phyloP scores from a whole-genome alignment of 2,888 invertebrate genomes.

The Unio delphinus region DNA sequence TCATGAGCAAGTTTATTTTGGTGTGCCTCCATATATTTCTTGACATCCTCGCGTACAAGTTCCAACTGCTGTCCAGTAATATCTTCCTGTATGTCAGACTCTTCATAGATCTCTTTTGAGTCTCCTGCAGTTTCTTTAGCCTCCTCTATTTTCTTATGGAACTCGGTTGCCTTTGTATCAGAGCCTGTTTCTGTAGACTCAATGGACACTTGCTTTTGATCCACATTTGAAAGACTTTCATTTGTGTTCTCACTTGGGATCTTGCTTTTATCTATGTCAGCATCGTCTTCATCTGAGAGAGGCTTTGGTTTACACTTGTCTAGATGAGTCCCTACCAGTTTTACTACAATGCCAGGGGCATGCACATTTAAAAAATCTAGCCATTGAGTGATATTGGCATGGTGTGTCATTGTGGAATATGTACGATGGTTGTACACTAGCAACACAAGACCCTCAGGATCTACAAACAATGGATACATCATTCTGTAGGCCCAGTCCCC shows the following conservation, averaged over 20 bases:
- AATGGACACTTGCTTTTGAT: no score
- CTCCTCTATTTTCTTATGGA: not conserved
- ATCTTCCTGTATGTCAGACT: no score
- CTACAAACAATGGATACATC: constrained; percentile 59
- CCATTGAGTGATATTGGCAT: constrained; percentile 62
- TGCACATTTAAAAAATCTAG: constrained; percentile 57
- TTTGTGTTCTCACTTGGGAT: constrained; percentile 6
- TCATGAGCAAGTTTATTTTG: constrained; percentile 43
- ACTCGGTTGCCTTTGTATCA: no score
- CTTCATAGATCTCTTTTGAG: not conserved
- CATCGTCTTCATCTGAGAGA: constrained; percentile 4
- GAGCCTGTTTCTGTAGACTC: no score
- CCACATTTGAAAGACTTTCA: not conserved
- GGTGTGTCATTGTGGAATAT: constrained; percentile 48
- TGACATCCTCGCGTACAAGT: constrained; percentile 42
- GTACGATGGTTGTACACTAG: constrained; percentile 61
- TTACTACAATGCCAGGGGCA: constrained; percentile 64
- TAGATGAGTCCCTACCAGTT: constrained; percentile 66
- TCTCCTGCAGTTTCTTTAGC: constrained; percentile 5
- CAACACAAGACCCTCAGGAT: constrained; percentile 58
- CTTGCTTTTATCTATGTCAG: not conserved
- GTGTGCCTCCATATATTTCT: constrained; percentile 42
- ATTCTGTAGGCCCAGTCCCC: constrained; percentile 60
- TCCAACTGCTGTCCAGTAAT: constrained; percentile 11
- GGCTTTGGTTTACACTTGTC: constrained; percentile 45